Evolutionary conservation across 2,797 vertebrate species (phyloP).

Genomic region (Buphagus erythrorhynchus): DNA sequence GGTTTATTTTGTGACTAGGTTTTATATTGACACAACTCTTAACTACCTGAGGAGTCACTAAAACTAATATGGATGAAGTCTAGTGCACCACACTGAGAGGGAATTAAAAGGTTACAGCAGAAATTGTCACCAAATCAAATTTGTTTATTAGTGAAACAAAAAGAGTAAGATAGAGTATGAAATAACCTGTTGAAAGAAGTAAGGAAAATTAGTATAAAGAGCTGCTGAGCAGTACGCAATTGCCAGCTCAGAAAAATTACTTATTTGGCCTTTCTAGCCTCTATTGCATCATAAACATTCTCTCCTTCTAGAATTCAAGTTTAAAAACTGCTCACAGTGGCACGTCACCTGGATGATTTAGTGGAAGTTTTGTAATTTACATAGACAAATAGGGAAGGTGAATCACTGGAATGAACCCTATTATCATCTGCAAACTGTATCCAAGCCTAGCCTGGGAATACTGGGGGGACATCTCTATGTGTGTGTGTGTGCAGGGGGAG

Average conservation of each 20-base stretch:
- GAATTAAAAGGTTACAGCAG: background rate
- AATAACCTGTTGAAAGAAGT: background rate
- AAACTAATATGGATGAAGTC: background rate
- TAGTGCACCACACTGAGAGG: background rate
- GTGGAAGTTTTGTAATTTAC: background rate
- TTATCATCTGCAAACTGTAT: background rate
- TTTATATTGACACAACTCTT: background rate
- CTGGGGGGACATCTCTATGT: rapidly evolving
- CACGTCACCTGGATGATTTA: background rate
- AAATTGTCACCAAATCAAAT: background rate
- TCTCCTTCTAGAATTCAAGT: background rate
- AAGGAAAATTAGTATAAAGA: background rate
- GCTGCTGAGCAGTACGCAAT: background rate
- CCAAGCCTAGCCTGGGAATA: background rate
- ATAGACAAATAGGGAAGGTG: background rate
- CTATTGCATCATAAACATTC: background rate
- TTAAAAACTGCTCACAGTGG: background rate
- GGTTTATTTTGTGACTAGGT: background rate
- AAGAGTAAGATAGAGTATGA: background rate
- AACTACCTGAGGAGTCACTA: background rate
- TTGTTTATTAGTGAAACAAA: background rate
- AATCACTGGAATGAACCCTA: background rate
- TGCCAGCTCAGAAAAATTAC: background rate
- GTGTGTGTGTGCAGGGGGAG: too few relatives aligned
- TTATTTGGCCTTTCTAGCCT: background rate